Percentiles rank a stretch among this genome's conserved stretches.
phyloP scores from a whole-genome alignment of 1,140 invertebrate species.

The Heliconius hewitsoni region DNA sequence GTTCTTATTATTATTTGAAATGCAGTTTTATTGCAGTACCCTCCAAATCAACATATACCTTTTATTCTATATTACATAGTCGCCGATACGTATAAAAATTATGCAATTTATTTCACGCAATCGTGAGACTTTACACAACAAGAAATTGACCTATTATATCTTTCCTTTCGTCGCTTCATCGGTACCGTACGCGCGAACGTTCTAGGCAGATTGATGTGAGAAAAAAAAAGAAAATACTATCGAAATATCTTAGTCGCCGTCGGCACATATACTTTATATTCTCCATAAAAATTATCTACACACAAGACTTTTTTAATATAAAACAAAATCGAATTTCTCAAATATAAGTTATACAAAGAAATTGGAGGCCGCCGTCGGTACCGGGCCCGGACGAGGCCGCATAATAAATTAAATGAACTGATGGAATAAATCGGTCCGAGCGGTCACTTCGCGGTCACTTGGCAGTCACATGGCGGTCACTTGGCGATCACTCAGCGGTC shows the following conservation, averaged over 20 bases:
- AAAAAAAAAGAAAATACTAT: conserved; percentile 47
- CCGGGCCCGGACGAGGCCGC: conserved; percentile 13
- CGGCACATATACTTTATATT: conserved; percentile 79
- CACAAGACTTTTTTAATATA: conserved; percentile 74
- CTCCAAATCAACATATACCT: conserved; percentile 65
- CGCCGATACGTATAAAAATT: conserved; percentile 64
- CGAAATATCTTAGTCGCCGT: conserved; percentile 58
- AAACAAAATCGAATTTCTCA: conserved; percentile 70
- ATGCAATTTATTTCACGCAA: conserved; percentile 58
- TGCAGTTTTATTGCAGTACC: conserved; percentile 70
- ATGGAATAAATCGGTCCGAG: conserved; percentile 36
- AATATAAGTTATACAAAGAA: conserved; percentile 69
- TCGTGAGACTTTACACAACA: conserved; percentile 51
- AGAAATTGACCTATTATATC: conserved; percentile 51
- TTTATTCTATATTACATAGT: conserved; percentile 65
- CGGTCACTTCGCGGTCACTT: conserved; percentile 20
- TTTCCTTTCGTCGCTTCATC: conserved; percentile 37
- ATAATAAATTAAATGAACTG: conserved; percentile 44
- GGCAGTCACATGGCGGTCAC: conserved; percentile 27
- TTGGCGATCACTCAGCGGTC: neutral
- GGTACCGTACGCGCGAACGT: conserved; percentile 37
- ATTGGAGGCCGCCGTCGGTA: conserved; percentile 41
- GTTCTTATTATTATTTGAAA: conserved; percentile 67
- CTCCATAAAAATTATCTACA: conserved; percentile 80
- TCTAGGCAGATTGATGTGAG: conserved; percentile 34